Evolutionary conservation across 2,888 invertebrate species (phyloP).

Genomic region (Pterobdella sp.): DNA sequence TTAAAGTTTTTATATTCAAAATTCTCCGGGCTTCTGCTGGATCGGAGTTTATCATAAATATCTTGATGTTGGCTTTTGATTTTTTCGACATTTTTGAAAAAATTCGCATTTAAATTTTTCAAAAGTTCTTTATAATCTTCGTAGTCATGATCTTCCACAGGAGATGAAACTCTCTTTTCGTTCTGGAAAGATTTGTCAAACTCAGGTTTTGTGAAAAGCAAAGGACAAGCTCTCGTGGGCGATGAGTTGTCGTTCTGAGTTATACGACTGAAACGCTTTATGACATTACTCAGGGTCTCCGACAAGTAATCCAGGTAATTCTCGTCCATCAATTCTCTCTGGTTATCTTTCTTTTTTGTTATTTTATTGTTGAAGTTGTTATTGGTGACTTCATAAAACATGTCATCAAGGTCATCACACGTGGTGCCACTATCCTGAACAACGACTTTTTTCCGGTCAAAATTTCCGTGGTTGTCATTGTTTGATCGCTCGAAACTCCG

Average conservation of each 20-base stretch:
- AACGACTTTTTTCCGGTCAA: background rate
- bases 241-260: background rate
- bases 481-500: too few species aligned
- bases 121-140: background rate
- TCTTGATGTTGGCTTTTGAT: too few species aligned
- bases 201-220: background rate
- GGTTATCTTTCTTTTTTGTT: background rate
- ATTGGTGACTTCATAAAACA: background rate
- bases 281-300: slow-evolving; percentile 6
- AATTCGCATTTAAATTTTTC: background rate
- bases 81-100: too few species aligned
- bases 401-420: background rate
- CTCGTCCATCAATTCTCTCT: background rate
- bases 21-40: too few species aligned
- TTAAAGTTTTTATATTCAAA: too few species aligned
- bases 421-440: background rate
- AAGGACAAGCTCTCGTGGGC: background rate
- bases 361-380: background rate
- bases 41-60: too few species aligned
- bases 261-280: background rate
- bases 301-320: slow-evolving; percentile 2
- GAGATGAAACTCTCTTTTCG: background rate
- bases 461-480: background rate
- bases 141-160: background rate
- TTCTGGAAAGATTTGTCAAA: background rate